Base-by-base conservation (phyloP, 2,113 vertebrate genomes). In the Cephalopholis sonnerati region DNA sequence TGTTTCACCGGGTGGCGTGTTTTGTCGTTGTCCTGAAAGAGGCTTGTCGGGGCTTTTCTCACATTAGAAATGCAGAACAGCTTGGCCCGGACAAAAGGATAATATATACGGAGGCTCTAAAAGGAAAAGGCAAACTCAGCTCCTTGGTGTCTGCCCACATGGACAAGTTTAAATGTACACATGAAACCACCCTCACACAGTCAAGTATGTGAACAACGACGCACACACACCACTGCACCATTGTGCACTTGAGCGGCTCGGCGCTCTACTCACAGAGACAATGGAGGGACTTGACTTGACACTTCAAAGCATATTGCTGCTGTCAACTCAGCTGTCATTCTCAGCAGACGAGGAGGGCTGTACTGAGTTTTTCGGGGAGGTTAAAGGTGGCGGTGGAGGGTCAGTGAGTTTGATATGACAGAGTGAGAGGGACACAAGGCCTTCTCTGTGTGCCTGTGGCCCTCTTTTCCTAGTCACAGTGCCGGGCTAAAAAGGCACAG, bases 301-400 rank as follows among this genome's bases (percentile, higher is more conserved):
- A 96, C 96, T 98, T 97, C 96, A 98, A 96, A 97, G 96, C 97
- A 96, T 97, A 97, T 97, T 97, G 97, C 96, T 96, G 96, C 96
- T 97, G 97, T 98, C 97, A 97, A 96, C 95, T 94, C 58, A 94
- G 95, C 96, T 83, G 95, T 97, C 97, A 97, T 95, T 96, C 95
- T 95, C 92, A 95, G 96, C 94, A 89, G 95, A 96, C 93, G 87
- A 91, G 93, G 89, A 91, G 92, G 93, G 85, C 81, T 4, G 66
- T 1, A 50, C 58, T 12, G 67, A 84, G 84, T 65, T 93, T 92
- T 95, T 93, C 84, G 85, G 91, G 68, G 87, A 84, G 89, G 89
- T 92, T 81, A 89, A 81, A 74, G 87, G 86, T 84, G 81, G 55
- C 20, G 63, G 29, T 32, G 48, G 64, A 67, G 46, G 80, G 81